Evolutionary conservation across 2,797 vertebrate species (phyloP), one percentile per base, ranked within the genome.

Genomic region (Pelochelys cantorii): DNA sequence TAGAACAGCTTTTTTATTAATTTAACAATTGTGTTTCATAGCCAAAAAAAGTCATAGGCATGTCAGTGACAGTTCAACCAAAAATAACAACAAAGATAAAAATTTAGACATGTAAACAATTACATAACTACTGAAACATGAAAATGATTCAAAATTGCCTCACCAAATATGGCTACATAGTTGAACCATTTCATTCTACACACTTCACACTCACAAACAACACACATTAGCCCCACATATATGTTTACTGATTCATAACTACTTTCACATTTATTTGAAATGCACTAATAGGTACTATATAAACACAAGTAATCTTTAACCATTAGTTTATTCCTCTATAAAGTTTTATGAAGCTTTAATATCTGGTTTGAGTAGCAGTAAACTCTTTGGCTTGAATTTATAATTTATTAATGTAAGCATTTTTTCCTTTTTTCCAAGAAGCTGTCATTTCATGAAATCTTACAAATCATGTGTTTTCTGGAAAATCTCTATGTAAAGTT

Each of bases 11-110:
- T 42, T 11, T 23, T 74, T 22, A 74, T 74, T 25, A 42, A 74
- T 74, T 74, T 74, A 5, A 23, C 71, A 23, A 42, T 42, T 23
- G 37, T 23, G 23, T 74, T 74, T 37, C 68, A 74, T 74, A 74
- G 71, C 37, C 34, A 37, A 13, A 34, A 42, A 25, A 74, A 42
- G 68, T 37, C 68, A 74, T 74, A 42, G 71, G 85, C 81, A 13
- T 79, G 42, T 59, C 7, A 1, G 31, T 31, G 86, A 22, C 57
- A 29, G 20, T 34, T 7, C 7, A 62, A 78, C 20, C n/a, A 86
- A 86, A 94, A 79, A 11, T 68, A 96, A 87, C 15, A 23, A 48
- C 83, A 34, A 79, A 54, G 59, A 34, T 18, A 62, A 62, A 90
- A 91, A 85, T 42, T 42, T 74, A 74, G 71, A 74, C 42, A 42